phyloP scores from a whole-genome alignment of 2,113 vertebrate species.

The Gulo gulo region DNA sequence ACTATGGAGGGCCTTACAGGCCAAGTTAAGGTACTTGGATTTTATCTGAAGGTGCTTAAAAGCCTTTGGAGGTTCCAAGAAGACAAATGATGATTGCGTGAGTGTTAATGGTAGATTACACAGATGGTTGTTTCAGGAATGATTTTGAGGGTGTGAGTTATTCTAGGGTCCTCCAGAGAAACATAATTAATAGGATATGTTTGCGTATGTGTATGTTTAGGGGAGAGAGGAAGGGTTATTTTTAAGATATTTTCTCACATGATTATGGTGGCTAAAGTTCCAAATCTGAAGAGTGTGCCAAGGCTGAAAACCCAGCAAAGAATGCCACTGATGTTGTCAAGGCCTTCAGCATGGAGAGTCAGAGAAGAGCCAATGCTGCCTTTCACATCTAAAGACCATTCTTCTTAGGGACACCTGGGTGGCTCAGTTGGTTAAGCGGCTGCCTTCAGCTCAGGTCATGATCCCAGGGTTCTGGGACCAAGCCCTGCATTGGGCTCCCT shows the following conservation, averaged over 20 bases:
- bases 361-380: not conserved
- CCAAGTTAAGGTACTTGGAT: not conserved
- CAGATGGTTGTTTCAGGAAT: not conserved
- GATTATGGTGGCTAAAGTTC: not conserved
- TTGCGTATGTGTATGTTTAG: not conserved
- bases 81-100: not conserved
- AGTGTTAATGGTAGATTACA: not conserved
- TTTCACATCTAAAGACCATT: not conserved
- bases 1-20: not conserved
- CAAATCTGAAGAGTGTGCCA: not conserved
- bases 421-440: no score
- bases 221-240: not conserved
- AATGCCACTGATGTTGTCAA: not conserved
- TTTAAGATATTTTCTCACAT: not conserved
- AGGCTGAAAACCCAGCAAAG: not conserved
- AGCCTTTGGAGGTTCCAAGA: not conserved
- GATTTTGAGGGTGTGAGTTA: not conserved
- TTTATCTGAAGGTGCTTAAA: not conserved
- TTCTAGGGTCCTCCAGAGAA: not conserved
- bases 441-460: no score
- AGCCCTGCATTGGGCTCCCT: no score
- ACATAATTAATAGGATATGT: not conserved
- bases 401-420: not conserved
- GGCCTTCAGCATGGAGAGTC: not conserved
- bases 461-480: no score